These are phyloP conservation scores for Epizoanthus stellaris DNA, from an alignment of 92 coral and sea anemone species.

Conservation along the genomic window DNA sequence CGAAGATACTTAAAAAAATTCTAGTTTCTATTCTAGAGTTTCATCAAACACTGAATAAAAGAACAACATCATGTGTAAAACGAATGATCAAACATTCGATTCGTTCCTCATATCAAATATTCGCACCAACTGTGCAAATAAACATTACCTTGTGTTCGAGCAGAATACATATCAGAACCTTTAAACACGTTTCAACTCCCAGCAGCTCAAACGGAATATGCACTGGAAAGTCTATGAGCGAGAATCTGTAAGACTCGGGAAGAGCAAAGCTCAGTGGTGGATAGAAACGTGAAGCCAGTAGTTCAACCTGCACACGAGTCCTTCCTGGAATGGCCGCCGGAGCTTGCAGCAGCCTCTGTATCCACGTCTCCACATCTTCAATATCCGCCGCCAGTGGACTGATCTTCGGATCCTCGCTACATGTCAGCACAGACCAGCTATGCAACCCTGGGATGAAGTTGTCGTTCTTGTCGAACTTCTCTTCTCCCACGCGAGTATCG, in stretches of 20 bases:
- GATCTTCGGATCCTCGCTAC: conserved; percentile 93
- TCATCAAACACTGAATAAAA: neutral
- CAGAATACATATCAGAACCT: conserved; percentile 94
- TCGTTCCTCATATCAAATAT: neutral
- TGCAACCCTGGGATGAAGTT: conserved; percentile 83
- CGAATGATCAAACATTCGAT: conserved; percentile 4
- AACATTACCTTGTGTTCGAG: conserved; percentile 83
- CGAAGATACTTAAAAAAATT: neutral
- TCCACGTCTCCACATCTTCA: conserved; percentile 96
- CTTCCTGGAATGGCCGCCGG: conserved; percentile 91
- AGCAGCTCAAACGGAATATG: conserved; percentile 97
- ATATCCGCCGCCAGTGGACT: conserved; percentile 89
- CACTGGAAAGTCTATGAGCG: conserved; percentile 93
- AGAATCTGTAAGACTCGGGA: conserved; percentile 87
- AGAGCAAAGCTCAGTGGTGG: conserved; percentile 88
- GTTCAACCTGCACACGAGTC: conserved; percentile 89
- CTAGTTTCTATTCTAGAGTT: neutral
- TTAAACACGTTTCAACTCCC: conserved; percentile 96
- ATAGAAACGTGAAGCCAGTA: conserved; percentile 75
- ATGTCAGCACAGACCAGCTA: conserved; percentile 97
- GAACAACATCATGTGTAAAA: neutral
- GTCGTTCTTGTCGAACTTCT: conserved; percentile 75
- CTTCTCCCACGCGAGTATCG: conserved; percentile 83
- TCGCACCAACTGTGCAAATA: too few relatives aligned
- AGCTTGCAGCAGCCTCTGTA: conserved; percentile 87